A percentile compares a stretch with the other conserved stretches of the same genome.
Conservation (phyloP, 2,113 vertebrate species). For the Hassar affinis region DNA sequence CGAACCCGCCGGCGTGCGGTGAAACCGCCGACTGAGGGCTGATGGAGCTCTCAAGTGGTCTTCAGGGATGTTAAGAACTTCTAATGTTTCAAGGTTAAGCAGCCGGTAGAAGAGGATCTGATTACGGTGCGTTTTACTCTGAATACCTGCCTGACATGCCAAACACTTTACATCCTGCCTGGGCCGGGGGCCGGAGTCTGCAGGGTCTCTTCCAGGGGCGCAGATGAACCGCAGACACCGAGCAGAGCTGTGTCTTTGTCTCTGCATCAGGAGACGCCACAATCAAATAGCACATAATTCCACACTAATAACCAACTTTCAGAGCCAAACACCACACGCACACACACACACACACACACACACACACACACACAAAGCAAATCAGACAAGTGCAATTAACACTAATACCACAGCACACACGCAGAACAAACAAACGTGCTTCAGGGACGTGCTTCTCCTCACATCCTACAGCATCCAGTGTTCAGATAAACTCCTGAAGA, state of each 20-base stretch:
- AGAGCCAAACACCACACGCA: background rate
- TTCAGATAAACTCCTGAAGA: background rate
- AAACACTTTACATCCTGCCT: background rate
- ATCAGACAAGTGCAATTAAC: background rate
- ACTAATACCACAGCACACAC: background rate
- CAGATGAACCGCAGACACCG: background rate
- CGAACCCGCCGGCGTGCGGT: conserved; percentile 16
- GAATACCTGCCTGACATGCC: background rate
- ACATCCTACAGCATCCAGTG: background rate
- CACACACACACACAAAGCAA: background rate
- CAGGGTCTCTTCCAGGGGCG: background rate
- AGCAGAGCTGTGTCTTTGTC: background rate
- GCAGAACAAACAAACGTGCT: background rate
- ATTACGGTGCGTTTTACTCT: background rate
- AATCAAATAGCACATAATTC: background rate
- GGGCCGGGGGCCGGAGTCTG: background rate
- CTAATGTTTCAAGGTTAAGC: background rate
- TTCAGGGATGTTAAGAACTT: background rate
- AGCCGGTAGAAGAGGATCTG: background rate
- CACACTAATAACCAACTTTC: background rate
- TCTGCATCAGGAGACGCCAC: background rate
- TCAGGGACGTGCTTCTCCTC: background rate
- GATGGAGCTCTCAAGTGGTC: conserved; percentile 1
- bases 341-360: background rate
- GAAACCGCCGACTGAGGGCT: conserved; percentile 9